Conservation (phyloP, 2,888 invertebrate species). For the Hydroisotoma schaefferi region DNA sequence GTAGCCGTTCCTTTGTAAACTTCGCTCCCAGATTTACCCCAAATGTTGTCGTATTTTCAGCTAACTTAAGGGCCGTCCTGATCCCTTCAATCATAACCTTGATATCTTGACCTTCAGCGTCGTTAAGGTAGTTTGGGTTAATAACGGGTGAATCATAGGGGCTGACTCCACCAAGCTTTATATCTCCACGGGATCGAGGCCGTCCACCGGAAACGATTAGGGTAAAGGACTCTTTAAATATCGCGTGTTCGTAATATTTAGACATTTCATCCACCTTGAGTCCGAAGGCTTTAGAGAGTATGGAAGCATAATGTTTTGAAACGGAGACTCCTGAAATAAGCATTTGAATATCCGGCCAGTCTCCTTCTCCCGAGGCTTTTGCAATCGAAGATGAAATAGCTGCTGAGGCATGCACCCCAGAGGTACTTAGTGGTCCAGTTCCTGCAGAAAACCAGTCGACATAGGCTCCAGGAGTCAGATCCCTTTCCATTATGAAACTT, state of each 20-base stretch:
- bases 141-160: conserved; percentile 37
- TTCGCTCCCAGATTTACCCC: conserved; percentile 18
- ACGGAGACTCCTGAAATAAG: conserved; percentile 19
- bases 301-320: conserved; percentile 20
- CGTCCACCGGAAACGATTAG: conserved; percentile 1
- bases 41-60: conserved; percentile 37
- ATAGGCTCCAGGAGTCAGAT: conserved; percentile 21
- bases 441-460: conserved; percentile 13
- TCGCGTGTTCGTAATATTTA: conserved; percentile 31
- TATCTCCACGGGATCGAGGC: conserved; percentile 8
- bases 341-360: conserved; percentile 43
- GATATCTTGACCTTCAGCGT: conserved; percentile 30
- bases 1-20: conserved; percentile 32
- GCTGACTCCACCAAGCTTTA: conserved; percentile 30
- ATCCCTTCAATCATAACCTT: conserved; percentile 40
- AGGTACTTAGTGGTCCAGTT: not conserved
- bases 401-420: conserved; percentile 30
- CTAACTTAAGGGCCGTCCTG: conserved; percentile 22
- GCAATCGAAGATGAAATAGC: conserved; percentile 32
- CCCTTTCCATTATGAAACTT: conserved; percentile 24
- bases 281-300: conserved; percentile 31
- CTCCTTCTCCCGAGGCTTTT: conserved; percentile 38
- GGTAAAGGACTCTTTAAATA: conserved; percentile 29
- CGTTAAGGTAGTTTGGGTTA: conserved; percentile 43
- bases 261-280: conserved; percentile 32